Evolutionary conservation across 2,797 vertebrate species (phyloP).

Genomic region (Lithobates sylvaticus): DNA sequence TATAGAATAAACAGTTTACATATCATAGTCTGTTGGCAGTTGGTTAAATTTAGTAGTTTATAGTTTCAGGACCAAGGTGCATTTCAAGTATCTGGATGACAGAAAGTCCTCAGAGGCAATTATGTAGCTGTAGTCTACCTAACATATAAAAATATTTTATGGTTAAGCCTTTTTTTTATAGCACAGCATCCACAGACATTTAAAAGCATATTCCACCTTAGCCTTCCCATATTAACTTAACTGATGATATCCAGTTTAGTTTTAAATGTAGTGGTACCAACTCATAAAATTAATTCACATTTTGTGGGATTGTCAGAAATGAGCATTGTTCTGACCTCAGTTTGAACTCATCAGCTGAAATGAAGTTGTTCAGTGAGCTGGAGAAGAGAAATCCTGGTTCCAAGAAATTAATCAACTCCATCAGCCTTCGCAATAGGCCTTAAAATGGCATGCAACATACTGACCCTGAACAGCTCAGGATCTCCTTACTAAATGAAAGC

Average conservation of each 20-base stretch:
- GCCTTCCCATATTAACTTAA: conserved; percentile 65
- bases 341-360: conserved; percentile 99
- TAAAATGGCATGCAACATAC: conserved; percentile 74
- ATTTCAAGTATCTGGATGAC: conserved; percentile 4
- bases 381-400: conserved; percentile 95
- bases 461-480: conserved; percentile 79
- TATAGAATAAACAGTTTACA: neutral
- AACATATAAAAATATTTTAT: conserved; percentile 44
- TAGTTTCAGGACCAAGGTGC: conserved; percentile 15
- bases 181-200: conserved; percentile 4
- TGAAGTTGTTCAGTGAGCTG: conserved; percentile 99
- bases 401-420: conserved; percentile 93
- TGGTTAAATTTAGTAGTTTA: conserved; percentile 26
- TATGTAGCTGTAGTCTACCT: conserved; percentile 23
- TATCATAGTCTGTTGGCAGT: neutral
- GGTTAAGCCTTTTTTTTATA: conserved; percentile 35
- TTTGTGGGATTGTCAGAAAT: conserved; percentile 93
- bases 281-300: conserved; percentile 93
- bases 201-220: conserved; percentile 40
- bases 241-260: conserved; percentile 74
- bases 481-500: conserved; percentile 79
- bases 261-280: conserved; percentile 76
- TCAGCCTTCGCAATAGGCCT: conserved; percentile 76
- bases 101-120: conserved; percentile 9
- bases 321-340: conserved; percentile 94